Conservation (phyloP, 37 sponge, comb jelly and placozoan genomes). For the Halisarca cf. caerulea region DNA sequence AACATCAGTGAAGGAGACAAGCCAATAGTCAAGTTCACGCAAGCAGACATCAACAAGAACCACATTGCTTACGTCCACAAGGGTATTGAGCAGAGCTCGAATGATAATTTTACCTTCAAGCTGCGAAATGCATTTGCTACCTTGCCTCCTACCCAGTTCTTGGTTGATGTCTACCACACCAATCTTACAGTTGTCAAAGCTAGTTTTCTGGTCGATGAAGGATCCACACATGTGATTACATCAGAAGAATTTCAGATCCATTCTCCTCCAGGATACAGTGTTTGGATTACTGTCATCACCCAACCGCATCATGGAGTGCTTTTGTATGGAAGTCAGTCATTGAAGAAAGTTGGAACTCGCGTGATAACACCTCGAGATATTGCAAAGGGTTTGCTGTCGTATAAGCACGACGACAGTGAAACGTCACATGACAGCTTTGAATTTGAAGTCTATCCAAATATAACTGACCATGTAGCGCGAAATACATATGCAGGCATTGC, state of each 20-base stretch:
- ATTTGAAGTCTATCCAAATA: conserved; percentile 1
- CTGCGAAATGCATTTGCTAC: conserved; percentile 29
- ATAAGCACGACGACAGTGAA: conserved; percentile 30
- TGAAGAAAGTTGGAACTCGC: background rate
- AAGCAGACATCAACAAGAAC: conserved; percentile 24
- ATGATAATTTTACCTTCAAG: conserved; percentile 42
- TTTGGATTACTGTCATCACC: background rate
- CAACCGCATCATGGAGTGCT: conserved; percentile 21
- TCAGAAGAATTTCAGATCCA: conserved; percentile 24
- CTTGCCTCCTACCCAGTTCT: background rate
- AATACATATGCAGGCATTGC: background rate
- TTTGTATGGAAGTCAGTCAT: background rate
- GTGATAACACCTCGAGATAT: conserved; percentile 1
- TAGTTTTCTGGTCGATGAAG: conserved; percentile 30
- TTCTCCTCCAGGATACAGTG: conserved; percentile 42
- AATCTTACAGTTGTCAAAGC: conserved; percentile 38
- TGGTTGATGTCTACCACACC: conserved; percentile 4
- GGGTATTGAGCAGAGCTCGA: background rate
- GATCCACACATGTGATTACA: conserved; percentile 12
- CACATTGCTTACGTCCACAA: conserved; percentile 40
- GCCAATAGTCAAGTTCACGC: conserved; percentile 34
- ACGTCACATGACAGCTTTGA: conserved; percentile 33
- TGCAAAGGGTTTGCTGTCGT: conserved; percentile 20
- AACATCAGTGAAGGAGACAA: background rate
- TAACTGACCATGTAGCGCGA: background rate